Evolutionary conservation across 2,797 vertebrate species (phyloP).

Genomic region (Luscinia megarhynchos): DNA sequence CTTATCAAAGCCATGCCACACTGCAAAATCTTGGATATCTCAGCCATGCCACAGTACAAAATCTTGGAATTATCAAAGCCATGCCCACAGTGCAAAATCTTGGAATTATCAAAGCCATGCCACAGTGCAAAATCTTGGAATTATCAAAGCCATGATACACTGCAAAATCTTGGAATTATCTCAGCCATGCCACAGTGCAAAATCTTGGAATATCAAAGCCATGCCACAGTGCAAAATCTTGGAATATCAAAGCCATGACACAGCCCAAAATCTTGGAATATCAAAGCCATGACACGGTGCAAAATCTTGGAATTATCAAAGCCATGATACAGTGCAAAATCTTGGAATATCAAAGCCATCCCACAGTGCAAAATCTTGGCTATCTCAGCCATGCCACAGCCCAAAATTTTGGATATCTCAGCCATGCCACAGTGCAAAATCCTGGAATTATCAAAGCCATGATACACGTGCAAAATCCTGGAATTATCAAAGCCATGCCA

Average conservation of each 20-base stretch:
- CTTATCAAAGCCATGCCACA: not conserved
- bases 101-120: not conserved
- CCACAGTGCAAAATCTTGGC: not conserved
- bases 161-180: not conserved
- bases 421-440: not conserved
- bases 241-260: not conserved
- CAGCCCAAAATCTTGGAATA: not conserved
- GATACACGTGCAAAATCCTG: not conserved
- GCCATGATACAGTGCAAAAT: not conserved
- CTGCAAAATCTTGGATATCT: not conserved
- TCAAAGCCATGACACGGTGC: not conserved
- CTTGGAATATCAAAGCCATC: not conserved
- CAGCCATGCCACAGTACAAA: not conserved
- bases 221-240: not conserved
- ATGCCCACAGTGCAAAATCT: too few relatives aligned
- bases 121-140: not conserved
- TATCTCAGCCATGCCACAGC: fast-evolving
- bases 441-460: not conserved
- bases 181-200: not conserved
- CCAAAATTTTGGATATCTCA: not conserved
- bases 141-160: not conserved
- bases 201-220: not conserved
- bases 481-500: not conserved
- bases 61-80: not conserved
- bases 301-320: not conserved